These are phyloP conservation scores for Hydra vulgaris DNA, from an alignment of 30 jellyfish, hydroid and myxozoan species.

Conservation along the genomic window DNA sequence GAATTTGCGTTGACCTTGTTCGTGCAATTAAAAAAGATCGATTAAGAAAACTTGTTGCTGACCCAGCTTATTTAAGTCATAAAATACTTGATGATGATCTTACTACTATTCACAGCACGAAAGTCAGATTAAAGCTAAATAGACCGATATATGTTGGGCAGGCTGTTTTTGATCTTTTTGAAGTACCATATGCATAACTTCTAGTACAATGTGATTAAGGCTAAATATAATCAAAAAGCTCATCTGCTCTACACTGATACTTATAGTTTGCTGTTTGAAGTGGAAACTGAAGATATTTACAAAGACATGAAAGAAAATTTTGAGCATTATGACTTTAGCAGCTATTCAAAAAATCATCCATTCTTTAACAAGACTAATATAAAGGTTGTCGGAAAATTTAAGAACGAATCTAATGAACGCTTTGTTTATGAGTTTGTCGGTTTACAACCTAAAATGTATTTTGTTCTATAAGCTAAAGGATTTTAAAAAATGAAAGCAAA, in stretches of 20 bases:
- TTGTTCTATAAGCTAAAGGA: neutral
- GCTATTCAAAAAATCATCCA: neutral
- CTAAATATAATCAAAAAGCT: neutral
- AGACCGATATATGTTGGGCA: neutral
- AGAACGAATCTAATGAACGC: neutral
- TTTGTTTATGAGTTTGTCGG: neutral
- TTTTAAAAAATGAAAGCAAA: neutral
- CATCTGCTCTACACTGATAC: neutral
- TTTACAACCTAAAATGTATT: neutral
- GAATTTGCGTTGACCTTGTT: neutral
- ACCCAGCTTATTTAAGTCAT: neutral
- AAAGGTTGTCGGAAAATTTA: neutral
- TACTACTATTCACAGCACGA: slow-evolving; percentile 8
- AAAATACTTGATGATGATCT: neutral
- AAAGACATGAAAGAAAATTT: neutral
- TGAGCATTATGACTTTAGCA: neutral
- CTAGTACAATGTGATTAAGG: neutral
- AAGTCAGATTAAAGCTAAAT: too few species aligned
- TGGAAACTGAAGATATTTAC: neutral
- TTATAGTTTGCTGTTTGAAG: neutral
- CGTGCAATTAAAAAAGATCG: neutral
- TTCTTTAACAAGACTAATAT: neutral
- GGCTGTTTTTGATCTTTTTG: neutral
- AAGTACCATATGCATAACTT: neutral
- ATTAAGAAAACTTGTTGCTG: neutral